These are phyloP conservation scores for Diadophis punctatus DNA, from an alignment of 2,113 vertebrate genomes.

Conservation along the genomic window DNA sequence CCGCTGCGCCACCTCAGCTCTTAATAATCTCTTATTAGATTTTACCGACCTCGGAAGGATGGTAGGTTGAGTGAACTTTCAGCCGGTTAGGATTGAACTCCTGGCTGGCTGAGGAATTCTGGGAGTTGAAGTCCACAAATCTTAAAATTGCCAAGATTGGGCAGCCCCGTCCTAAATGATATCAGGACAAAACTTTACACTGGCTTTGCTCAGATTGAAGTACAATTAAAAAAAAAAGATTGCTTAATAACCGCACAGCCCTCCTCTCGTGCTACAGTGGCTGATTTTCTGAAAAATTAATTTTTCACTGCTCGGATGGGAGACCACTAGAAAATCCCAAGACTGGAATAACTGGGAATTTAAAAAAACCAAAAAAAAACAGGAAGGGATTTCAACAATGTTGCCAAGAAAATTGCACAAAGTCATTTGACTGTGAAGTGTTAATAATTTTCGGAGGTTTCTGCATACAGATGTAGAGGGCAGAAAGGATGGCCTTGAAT, in stretches of 20 bases:
- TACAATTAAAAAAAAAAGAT: neutral
- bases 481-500: neutral
- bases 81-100: neutral
- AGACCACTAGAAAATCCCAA: neutral
- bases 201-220: neutral
- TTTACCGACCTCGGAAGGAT: neutral
- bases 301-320: neutral
- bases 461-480: neutral
- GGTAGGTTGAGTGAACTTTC: neutral
- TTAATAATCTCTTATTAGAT: too few species aligned
- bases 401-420: neutral
- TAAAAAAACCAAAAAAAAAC: neutral
- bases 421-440: neutral
- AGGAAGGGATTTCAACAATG: neutral
- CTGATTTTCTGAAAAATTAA: neutral
- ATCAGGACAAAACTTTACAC: neutral
- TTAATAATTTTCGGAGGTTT: neutral
- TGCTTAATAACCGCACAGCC: neutral
- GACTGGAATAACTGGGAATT: neutral
- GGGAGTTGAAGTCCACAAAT: neutral
- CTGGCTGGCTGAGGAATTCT: neutral
- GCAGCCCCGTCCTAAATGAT: neutral
- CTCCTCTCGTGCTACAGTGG: neutral
- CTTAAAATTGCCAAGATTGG: neutral
- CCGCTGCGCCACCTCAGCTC: too few species aligned